phyloP scores from a whole-genome alignment of 2,888 invertebrate genomes.

The Ectropis crepuscularia region DNA sequence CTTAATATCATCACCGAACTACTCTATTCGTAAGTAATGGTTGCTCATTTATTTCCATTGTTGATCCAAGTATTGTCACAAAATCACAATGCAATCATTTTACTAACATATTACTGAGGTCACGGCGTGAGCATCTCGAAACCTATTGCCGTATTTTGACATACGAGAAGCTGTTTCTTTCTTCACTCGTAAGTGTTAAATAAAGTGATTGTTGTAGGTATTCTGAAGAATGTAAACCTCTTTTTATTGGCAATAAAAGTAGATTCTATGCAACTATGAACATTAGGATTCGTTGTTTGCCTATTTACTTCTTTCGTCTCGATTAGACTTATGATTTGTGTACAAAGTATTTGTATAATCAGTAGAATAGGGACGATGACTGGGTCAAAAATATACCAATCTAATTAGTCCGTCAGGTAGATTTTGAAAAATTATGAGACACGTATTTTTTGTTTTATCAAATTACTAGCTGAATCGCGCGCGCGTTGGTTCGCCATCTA shows the following conservation, averaged over 20 bases:
- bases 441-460: no score
- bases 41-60: slow-evolving; percentile 11
- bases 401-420: no score
- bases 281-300: no score
- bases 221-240: background rate
- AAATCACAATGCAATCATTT: slow-evolving; percentile 10
- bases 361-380: no score
- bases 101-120: slow-evolving; percentile 14
- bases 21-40: slow-evolving; percentile 16
- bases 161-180: slow-evolving; percentile 14
- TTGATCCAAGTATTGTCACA: slow-evolving; percentile 12
- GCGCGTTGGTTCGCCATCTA: no score
- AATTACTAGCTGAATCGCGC: no score
- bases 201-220: slow-evolving; percentile 4
- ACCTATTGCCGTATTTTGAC: slow-evolving; percentile 18
- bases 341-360: no score
- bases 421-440: no score
- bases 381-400: no score
- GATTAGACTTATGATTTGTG: no score
- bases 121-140: slow-evolving; percentile 11
- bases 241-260: background rate
- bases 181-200: no score
- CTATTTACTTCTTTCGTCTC: no score
- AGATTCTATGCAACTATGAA: background rate
- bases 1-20: slow-evolving; percentile 6